Base-by-base conservation (phyloP, 2,888 invertebrate species). In the Phorcus lineatus region DNA sequence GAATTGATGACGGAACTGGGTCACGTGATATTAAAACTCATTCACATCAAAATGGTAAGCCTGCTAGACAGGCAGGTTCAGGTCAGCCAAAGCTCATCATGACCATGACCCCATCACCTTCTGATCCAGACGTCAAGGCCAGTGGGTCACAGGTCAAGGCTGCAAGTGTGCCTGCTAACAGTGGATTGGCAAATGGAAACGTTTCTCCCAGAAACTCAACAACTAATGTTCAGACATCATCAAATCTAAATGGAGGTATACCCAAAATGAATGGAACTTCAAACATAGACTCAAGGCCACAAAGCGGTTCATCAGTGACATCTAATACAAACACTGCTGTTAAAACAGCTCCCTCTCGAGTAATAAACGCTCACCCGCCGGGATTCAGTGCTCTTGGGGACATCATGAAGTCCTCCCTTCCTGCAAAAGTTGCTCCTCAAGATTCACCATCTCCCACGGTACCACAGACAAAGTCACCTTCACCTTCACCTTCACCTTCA, bases 1-100 rank as follows among this genome's bases (percentile, higher is more conserved):
- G 80, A 31, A 83, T 83, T 24, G 75, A 81, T 74, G 74, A 74
- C 17, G 52, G 74, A 6, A 52, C 74, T 52, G 74, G 74, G n/a
- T 40, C 52, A 19, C 47, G 74, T 52, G 74, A 74, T 24, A 74
- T 74, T 52, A 52, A 40, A 13, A 74, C 74, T 3, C 70, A 62
- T 17, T 62, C 62, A 2, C 24, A 24, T 28, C 62, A 62, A 62
- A 62, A 62, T 62, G 62, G 62, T 17, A 62, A 62, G 24, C 62
- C 62, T 62, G 62, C 28, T 13, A 62, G 28, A 28, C 47, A 47
- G 11, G 47, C 47, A 11, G 47, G 47, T 6, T 11, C 62, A 24
- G 28, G 24, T 17, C 62, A 62, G 62, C 62, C 62, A 24, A 62
- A 62, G 24, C 62, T 62, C 3, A 62, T 62, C 13, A 62, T 62